Evolutionary conservation across 2,888 invertebrate species (phyloP).

Genomic region (Geotrupes spiniger): DNA sequence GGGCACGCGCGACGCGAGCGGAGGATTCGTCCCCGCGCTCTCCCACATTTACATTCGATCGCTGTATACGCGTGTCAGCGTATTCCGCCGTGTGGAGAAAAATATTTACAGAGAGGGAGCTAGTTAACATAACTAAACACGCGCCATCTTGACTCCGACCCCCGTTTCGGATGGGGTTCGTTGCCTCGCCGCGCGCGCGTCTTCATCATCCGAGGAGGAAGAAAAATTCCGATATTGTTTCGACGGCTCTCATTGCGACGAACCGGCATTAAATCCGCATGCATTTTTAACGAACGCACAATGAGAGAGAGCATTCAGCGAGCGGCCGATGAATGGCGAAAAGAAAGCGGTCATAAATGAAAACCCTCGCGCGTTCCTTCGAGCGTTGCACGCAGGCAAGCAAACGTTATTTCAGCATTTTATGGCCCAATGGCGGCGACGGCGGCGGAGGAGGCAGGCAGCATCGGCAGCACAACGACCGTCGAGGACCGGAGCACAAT

Average conservation of each 20-base stretch:
- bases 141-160: constrained; percentile 38
- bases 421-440: constrained; percentile 24
- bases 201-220: constrained; percentile 10
- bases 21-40: constrained; percentile 11
- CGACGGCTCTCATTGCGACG: constrained; percentile 6
- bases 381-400: constrained; percentile 28
- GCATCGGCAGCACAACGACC: constrained; percentile 20
- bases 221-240: constrained; percentile 13
- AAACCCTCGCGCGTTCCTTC: constrained; percentile 25
- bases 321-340: constrained; percentile 17
- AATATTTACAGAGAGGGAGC: constrained; percentile 40
- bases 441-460: constrained; percentile 6
- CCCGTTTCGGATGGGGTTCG: constrained; percentile 32
- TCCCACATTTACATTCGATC: constrained; percentile 30
- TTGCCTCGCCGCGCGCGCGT: constrained; percentile 20
- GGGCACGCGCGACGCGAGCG: too few species aligned
- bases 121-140: constrained; percentile 42
- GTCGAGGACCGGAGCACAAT: constrained; percentile 23
- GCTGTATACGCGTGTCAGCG: constrained; percentile 29
- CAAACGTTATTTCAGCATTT: constrained; percentile 28
- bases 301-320: constrained; percentile 5
- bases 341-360: constrained; percentile 22
- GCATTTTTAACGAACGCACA: constrained; percentile 14
- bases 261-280: constrained; percentile 10
- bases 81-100: constrained; percentile 34